Evolutionary conservation across 2,888 invertebrate species (phyloP).

Genomic region (Caradrina kadenii): DNA sequence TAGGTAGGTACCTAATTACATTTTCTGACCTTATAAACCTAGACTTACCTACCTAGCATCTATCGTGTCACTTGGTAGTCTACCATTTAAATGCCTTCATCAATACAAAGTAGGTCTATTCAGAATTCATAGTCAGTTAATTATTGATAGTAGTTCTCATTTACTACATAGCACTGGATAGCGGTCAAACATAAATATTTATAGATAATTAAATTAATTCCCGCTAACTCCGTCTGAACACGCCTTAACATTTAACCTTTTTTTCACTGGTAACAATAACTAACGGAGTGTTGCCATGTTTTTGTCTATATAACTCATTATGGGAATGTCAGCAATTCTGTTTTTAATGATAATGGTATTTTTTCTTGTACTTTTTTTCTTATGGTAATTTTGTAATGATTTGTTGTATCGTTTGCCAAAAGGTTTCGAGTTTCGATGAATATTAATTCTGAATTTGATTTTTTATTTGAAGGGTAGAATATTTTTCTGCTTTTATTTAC

Average conservation of each 20-base stretch:
- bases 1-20: too few species aligned
- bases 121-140: slow-evolving; percentile 30
- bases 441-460: slow-evolving; percentile 41
- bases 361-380: slow-evolving; percentile 50
- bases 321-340: slow-evolving; percentile 68
- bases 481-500: slow-evolving; percentile 5
- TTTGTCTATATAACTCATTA: slow-evolving; percentile 69
- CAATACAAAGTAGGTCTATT: slow-evolving; percentile 31
- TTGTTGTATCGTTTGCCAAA: slow-evolving; percentile 48
- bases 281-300: slow-evolving; percentile 71
- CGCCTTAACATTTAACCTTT: slow-evolving; percentile 60
- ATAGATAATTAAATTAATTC: slow-evolving; percentile 56
- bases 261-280: slow-evolving; percentile 67
- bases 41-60: not conserved
- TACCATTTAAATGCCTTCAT: slow-evolving; percentile 14
- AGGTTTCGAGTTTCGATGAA: slow-evolving; percentile 49
- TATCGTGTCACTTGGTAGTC: not conserved
- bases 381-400: slow-evolving; percentile 65
- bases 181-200: slow-evolving; percentile 54
- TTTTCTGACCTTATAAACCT: not conserved
- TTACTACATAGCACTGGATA: slow-evolving; percentile 32
- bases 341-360: slow-evolving; percentile 66
- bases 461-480: slow-evolving; percentile 45
- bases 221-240: slow-evolving; percentile 61
- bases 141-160: slow-evolving; percentile 40